Conservation (phyloP, 2,797 vertebrate genomes). For the Gallirallus australis region DNA sequence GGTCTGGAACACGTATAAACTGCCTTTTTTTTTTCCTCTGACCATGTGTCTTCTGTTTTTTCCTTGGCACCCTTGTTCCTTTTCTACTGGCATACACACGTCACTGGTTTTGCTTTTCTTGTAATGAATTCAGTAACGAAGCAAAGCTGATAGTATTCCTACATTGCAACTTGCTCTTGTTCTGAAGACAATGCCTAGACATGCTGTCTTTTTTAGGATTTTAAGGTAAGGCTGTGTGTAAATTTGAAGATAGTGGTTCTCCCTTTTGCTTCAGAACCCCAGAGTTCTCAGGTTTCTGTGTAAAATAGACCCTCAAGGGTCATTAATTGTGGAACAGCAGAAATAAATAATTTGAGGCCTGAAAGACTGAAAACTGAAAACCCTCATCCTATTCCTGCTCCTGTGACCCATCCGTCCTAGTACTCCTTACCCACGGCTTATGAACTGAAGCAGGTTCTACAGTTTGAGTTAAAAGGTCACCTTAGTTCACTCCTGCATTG, state of each 20-base stretch:
- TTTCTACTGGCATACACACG: not conserved
- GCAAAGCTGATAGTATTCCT: not conserved
- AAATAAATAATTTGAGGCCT: not conserved
- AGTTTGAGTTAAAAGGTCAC: not conserved
- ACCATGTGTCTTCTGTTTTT: not conserved
- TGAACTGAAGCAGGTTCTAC: not conserved
- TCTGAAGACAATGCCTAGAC: not conserved
- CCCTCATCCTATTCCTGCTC: not conserved
- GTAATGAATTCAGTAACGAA: not conserved
- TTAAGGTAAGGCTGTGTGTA: not conserved
- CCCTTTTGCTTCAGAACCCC: not conserved
- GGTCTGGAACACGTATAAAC: not conserved
- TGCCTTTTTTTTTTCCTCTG: not conserved
- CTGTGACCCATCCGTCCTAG: fast-evolving
- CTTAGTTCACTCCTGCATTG: not conserved
- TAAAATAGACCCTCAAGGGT: not conserved
- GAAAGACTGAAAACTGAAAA: not conserved
- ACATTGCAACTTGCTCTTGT: not conserved
- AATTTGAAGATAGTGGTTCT: not conserved
- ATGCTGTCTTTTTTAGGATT: not conserved
- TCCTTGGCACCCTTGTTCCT: not conserved
- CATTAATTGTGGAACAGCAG: not conserved
- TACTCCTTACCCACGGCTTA: not conserved
- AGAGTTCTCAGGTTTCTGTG: not conserved
- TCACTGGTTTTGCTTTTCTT: not conserved